Evolutionary conservation across 2,797 vertebrate genomes (phyloP).

Genomic region (Sebastes variabilis): DNA sequence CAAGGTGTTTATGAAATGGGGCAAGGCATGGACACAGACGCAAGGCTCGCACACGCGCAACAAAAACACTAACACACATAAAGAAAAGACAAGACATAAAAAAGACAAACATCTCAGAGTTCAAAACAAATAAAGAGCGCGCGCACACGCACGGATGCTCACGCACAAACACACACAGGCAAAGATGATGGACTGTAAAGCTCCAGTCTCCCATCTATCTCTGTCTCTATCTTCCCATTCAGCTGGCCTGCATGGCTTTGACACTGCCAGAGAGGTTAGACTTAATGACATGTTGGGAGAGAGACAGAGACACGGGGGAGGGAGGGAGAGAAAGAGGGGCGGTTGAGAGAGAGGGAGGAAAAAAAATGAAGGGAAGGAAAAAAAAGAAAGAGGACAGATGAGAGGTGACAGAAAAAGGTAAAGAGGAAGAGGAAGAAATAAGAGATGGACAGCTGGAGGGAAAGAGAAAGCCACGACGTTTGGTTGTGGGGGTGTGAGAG

Average conservation of each 20-base stretch:
- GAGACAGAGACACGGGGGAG: conserved; percentile 58
- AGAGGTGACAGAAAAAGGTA: conserved; percentile 55
- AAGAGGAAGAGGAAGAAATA: conserved; percentile 39
- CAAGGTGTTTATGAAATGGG: conserved; percentile 80
- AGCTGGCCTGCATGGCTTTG: conserved; percentile 70
- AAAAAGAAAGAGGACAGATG: conserved; percentile 28
- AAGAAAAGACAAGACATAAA: conserved; percentile 41
- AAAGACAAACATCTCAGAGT: conserved; percentile 56
- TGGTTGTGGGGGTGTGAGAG: conserved; percentile 43
- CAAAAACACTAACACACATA: conserved; percentile 42
- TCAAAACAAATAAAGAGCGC: conserved; percentile 52
- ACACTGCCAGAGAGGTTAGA: conserved; percentile 79
- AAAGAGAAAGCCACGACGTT: conserved; percentile 40
- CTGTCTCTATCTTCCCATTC: conserved; percentile 72
- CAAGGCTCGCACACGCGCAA: conserved; percentile 35
- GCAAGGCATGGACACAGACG: conserved; percentile 62
- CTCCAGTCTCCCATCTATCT: conserved; percentile 70
- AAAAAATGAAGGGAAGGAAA: conserved; percentile 25
- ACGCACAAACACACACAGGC: conserved; percentile 19
- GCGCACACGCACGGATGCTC: conserved; percentile 25
- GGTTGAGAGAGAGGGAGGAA: conserved; percentile 12
- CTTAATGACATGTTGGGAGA: conserved; percentile 79
- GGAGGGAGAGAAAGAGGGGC: conserved; percentile 6
- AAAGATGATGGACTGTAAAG: conserved; percentile 65
- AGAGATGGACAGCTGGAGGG: conserved; percentile 36